These are phyloP conservation scores for Orchestes rusci DNA, from an alignment of 2,888 invertebrate genomes.

Conservation along the genomic window DNA sequence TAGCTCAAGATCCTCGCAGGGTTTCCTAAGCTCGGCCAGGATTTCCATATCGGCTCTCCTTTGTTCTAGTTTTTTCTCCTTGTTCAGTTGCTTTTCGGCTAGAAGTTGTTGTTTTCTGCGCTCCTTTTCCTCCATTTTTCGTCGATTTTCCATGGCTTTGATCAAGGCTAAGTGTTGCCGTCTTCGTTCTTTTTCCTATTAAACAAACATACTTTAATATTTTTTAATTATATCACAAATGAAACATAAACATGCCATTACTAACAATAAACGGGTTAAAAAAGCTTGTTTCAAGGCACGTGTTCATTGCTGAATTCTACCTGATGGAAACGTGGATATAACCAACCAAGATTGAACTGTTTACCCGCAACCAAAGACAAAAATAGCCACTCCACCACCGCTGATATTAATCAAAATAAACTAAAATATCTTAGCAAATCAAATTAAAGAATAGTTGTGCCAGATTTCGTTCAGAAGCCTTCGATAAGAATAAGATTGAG, in stretches of 20 bases:
- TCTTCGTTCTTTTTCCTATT: conserved; percentile 77
- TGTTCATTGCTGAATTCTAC: too few relatives aligned
- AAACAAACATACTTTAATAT: conserved; percentile 8
- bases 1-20: conserved; percentile 86
- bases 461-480: too few relatives aligned
- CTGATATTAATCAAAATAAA: conserved; percentile 4
- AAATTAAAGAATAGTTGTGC: conserved; percentile 11
- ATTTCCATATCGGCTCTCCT: conserved; percentile 60
- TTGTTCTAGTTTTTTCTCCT: conserved; percentile 77
- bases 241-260: conserved; percentile 13
- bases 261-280: conserved; percentile 13
- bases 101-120: conserved; percentile 67
- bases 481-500: too few relatives aligned
- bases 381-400: conserved; percentile 16
- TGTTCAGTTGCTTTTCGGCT: conserved; percentile 76
- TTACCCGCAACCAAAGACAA: conserved; percentile 10
- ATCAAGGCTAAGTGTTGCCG: conserved; percentile 87
- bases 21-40: conserved; percentile 67
- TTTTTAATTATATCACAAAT: too few relatives aligned
- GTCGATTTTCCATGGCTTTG: conserved; percentile 76
- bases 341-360: background rate
- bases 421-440: conserved; percentile 13
- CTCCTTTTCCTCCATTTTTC: conserved; percentile 82
- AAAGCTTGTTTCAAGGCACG: background rate
- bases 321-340: too few relatives aligned